A percentile compares a stretch with the other conserved stretches of the same genome.
Evolutionary conservation across 2,113 vertebrate species (phyloP).

Genomic region (Emberiza fucata): DNA sequence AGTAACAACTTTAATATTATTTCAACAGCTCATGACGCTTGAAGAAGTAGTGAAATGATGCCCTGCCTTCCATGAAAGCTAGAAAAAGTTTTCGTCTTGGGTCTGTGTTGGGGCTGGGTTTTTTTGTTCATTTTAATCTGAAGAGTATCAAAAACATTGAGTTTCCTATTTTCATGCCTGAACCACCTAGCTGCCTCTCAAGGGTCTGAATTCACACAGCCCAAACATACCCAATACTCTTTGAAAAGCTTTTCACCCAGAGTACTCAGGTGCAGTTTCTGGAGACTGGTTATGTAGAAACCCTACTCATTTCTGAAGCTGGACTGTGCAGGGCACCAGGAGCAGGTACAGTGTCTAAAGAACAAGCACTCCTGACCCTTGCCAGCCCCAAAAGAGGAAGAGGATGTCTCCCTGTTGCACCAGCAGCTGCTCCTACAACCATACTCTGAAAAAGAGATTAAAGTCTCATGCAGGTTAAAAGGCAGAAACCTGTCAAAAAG

Average conservation of each 20-base stretch:
- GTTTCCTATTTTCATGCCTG: background rate
- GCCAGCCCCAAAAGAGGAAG: background rate
- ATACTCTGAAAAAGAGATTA: background rate
- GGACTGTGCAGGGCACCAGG: background rate
- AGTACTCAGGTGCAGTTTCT: background rate
- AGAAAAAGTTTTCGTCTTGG: background rate
- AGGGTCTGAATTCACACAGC: background rate
- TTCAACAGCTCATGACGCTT: background rate
- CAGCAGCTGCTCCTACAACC: background rate
- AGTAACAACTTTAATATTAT: background rate
- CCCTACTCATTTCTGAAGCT: background rate
- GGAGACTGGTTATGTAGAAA: background rate
- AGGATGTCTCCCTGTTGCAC: background rate
- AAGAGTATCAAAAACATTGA: background rate
- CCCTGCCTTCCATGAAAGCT: background rate
- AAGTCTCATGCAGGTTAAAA: background rate
- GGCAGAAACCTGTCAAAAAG: background rate
- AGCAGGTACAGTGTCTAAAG: accelerated
- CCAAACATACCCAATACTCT: background rate
- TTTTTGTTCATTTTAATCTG: background rate
- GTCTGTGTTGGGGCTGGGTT: accelerated
- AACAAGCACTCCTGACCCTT: background rate
- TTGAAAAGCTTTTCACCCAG: background rate
- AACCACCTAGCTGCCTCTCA: background rate
- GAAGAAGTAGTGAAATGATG: background rate